Base-by-base conservation (phyloP, 2,888 invertebrate genomes). In the Epirrita christyi region DNA sequence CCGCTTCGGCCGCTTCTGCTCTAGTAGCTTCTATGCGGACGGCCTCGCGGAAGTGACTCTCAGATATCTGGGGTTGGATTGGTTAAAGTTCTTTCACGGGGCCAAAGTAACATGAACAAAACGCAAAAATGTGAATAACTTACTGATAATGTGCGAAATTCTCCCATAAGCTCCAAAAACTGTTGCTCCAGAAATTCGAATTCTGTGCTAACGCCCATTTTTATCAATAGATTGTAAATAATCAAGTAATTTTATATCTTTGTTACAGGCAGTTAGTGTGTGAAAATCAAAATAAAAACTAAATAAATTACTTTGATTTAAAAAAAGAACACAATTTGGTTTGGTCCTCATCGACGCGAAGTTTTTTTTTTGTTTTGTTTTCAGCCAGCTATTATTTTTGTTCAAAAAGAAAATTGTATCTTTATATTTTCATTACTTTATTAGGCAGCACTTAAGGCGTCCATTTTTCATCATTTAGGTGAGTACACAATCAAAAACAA, bases 181-280 rank as follows among this genome's bases (percentile, higher is more conserved):
- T 87, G 83, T 59, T 85, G 80, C 67, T 90, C 88, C 64, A 90
- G 81, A 9, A 64, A 63, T 60, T 88, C 88, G 64, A 92, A 87
- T 61, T 86, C 85, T 3, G 79, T 75, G 52, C 64, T 66, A 8
- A 59, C 61, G 63, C 70, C 72, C 69, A 70, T 69, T 48, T 51
- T 53, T 14, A n/a, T 36, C 3, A 36, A n/a, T 5, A 36, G n/a
- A 36, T 11, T 6, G 27, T 0, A 29, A 34, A 9, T 13, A 13
- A 37, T 41, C 6, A n/a, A n/a, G n/a, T 42, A 6, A 40, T 36
- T 34, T 2, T 7, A 10, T 34, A 21, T 21, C 4, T 2, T 21
- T 21, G 4, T 21, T 21, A 21, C 21, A n/a, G n/a, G 21, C 2
- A 21, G 21, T 21, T 21, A 21, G 21, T 21, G 2, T 21, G 21